Base-by-base conservation (phyloP, 1,140 invertebrate species). In the Cyphomyrmex costatus region DNA sequence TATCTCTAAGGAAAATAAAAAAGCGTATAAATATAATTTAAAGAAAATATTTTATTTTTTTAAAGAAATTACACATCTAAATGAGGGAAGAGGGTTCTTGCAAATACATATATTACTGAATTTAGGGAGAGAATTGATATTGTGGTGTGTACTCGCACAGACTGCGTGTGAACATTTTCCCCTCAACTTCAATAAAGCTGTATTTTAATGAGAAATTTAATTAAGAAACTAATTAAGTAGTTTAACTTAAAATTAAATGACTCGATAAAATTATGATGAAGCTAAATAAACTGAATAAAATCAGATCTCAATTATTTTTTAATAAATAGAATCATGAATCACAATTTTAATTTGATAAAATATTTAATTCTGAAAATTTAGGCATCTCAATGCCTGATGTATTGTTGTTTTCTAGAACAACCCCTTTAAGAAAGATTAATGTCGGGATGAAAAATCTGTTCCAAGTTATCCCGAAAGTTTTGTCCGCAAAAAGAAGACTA, bases 201-300 rank as follows among this genome's bases (percentile, higher is more conserved):
- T 42, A 60, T 60, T 76, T 76, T 36, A 58, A 58, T 56, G 30
- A 76, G 73, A 36, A 76, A 58, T 36, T 60, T 76, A 60, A 60
- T 76, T 60, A 42, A 60, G 53, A 60, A 58, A 60, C 33, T 76
- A 60, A 76, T 76, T 76, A 76, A 53, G 36, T 42, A 49, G 16
- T 42, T 8, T 42, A 60, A 24, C 14, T 60, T 60, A 42, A 60
- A 76, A 60, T 76, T 76, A 74, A 56, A 24, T 24, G 7, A 14
- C 14, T 36, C 14, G 14, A 21, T 73, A 21, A 58, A 53, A 56
- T 30, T 6, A 24, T 16, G 10, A 30, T 58, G 30, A 24, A 12
- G 30, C 4, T 74, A 36, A 76, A 60, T 76, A 58, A 30, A 49
- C 3, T 24, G 24, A 42, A 42, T 14, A 65, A 46, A 2, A 42